Percentiles rank a stretch among this genome's conserved stretches.
These are phyloP conservation scores for Scaptomyza parva DNA, from an alignment of 2,888 invertebrate species.

Conservation along the genomic window DNA sequence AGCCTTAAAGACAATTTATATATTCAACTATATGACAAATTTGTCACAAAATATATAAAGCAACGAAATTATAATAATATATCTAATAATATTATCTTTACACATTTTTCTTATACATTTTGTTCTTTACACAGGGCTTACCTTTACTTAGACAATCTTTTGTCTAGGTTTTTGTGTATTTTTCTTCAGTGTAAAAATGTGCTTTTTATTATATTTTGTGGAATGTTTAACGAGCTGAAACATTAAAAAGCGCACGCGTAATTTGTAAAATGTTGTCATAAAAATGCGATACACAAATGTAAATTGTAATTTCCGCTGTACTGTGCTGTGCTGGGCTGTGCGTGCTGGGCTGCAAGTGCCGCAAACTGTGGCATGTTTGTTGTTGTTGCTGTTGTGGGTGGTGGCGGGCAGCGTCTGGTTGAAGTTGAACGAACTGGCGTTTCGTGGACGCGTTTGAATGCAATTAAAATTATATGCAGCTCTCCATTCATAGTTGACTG, in stretches of 20 bases:
- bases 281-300: conserved; percentile 62
- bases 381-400: conserved; percentile 28
- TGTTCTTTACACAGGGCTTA: background rate
- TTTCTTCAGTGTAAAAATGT: background rate
- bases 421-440: conserved; percentile 72
- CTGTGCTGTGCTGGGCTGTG: too few relatives aligned
- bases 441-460: conserved; percentile 70
- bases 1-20: conserved; percentile 24
- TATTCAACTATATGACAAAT: conserved; percentile 5
- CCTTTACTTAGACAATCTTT: background rate
- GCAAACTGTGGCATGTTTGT: conserved; percentile 23
- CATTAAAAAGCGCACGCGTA: conserved; percentile 45
- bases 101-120: background rate
- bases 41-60: background rate
- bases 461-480: conserved; percentile 75
- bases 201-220: background rate
- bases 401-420: too few relatives aligned
- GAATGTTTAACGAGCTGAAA: conserved; percentile 8
- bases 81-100: background rate
- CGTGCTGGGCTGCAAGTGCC: conserved; percentile 29
- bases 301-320: conserved; percentile 73
- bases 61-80: too few relatives aligned
- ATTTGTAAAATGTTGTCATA: conserved; percentile 56
- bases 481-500: conserved; percentile 48
- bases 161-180: too few relatives aligned